Conservation (phyloP, 2,113 vertebrate species). For the Anguilla japonica region DNA sequence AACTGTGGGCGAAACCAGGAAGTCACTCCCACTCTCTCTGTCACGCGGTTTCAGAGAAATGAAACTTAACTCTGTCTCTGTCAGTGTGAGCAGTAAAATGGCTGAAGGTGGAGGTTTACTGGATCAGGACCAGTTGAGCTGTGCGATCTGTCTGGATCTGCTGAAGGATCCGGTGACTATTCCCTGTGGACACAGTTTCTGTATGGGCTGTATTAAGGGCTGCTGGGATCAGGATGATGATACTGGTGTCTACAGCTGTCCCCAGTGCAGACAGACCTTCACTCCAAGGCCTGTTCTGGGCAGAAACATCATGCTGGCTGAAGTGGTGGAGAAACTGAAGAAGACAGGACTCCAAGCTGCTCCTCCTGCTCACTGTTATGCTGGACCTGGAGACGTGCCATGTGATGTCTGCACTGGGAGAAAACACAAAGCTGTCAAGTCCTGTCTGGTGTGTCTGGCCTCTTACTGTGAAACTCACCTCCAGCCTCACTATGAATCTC, state of each 20-base stretch:
- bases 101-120: too few species aligned
- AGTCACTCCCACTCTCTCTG: background rate
- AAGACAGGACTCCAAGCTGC: slow-evolving; percentile 5
- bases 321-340: slow-evolving; percentile 10
- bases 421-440: slow-evolving; percentile 19
- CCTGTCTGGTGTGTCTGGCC: slow-evolving; percentile 26
- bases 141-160: too few species aligned
- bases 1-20: background rate
- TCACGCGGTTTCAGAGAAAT: background rate
- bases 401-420: slow-evolving; percentile 18
- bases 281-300: too few species aligned
- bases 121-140: too few species aligned
- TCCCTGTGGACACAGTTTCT: slow-evolving; percentile 32
- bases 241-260: slow-evolving; percentile 19
- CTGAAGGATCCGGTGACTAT: background rate
- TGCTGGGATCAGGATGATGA: slow-evolving; percentile 27
- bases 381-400: slow-evolving; percentile 9
- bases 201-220: slow-evolving; percentile 27
- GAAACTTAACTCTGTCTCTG: background rate
- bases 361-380: slow-evolving; percentile 10
- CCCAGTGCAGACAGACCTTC: slow-evolving; percentile 1
- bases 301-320: too few species aligned
- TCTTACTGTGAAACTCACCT: slow-evolving; percentile 25
- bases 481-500: slow-evolving; percentile 24
- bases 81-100: background rate